Percentiles rank a stretch among this genome's conserved stretches.
phyloP scores from a whole-genome alignment of 2,113 vertebrate species.

The Platysternon megacephalum region DNA sequence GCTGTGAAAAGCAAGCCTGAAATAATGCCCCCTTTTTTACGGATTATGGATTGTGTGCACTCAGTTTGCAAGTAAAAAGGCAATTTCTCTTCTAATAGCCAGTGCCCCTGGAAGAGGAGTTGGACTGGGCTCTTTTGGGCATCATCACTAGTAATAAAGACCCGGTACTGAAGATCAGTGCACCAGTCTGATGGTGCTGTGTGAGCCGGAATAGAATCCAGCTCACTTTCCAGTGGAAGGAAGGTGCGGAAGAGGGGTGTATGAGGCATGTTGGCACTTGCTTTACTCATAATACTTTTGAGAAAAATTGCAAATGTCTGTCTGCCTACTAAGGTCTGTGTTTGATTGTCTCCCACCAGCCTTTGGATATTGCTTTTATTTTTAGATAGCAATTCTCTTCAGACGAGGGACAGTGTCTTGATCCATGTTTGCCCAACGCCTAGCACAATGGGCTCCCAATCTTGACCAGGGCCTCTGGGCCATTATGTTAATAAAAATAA shows the following conservation, averaged over 20 bases:
- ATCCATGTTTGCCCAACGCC: background rate
- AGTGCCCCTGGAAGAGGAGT: accelerated
- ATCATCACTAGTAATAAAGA: background rate
- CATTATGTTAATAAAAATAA: background rate
- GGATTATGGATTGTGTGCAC: background rate
- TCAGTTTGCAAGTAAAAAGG: accelerated
- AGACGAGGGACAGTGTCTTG: background rate
- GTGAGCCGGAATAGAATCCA: no score
- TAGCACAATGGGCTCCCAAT: background rate
- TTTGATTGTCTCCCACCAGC: background rate
- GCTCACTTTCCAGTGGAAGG: background rate
- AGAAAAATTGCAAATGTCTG: background rate
- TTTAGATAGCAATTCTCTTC: background rate
- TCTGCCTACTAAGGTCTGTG: background rate
- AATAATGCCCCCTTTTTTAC: background rate
- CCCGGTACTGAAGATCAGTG: background rate
- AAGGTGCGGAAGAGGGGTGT: background rate
- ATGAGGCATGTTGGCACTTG: background rate
- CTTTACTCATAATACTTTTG: background rate
- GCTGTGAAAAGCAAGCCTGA: background rate
- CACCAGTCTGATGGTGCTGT: no score
- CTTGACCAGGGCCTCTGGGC: background rate
- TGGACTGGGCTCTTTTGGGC: accelerated
- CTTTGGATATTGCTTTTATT: background rate
- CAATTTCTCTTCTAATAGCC: background rate